These are phyloP conservation scores for Eutrigla gurnardus DNA, from an alignment of 2,797 vertebrate species.

Conservation along the genomic window DNA sequence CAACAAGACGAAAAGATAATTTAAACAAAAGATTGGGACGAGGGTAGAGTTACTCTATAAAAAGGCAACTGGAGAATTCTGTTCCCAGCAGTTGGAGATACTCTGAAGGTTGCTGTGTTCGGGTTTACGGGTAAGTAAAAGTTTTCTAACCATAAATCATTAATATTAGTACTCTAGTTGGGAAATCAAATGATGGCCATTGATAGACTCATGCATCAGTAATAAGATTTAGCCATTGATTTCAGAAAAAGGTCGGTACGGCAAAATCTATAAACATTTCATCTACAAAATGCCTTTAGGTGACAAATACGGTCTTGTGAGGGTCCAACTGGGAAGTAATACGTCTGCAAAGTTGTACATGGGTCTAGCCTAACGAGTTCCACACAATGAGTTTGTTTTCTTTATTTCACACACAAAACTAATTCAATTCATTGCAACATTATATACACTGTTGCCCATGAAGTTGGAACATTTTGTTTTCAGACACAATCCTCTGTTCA, in stretches of 20 bases:
- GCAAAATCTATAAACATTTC: background rate
- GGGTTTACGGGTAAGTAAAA: slow-evolving; percentile 49
- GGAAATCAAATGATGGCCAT: background rate
- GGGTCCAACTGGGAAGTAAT: background rate
- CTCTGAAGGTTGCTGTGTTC: slow-evolving; percentile 31
- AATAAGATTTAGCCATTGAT: background rate
- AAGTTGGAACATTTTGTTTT: too few species aligned
- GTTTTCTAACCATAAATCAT: background rate
- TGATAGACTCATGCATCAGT: background rate
- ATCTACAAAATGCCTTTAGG: background rate
- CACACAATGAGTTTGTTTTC: background rate
- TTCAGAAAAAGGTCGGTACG: background rate
- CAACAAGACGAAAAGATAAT: slow-evolving; percentile 62
- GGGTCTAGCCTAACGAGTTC: background rate
- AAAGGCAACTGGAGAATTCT: slow-evolving; percentile 48
- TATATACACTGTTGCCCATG: background rate
- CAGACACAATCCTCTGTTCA: too few species aligned
- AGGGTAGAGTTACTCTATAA: slow-evolving; percentile 78
- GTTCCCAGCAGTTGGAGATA: slow-evolving; percentile 51
- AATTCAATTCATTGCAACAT: background rate
- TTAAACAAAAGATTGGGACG: slow-evolving; percentile 63
- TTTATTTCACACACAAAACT: slow-evolving; percentile 5
- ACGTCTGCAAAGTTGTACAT: background rate
- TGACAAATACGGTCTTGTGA: background rate
- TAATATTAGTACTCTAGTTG: background rate